phyloP scores from a whole-genome alignment of 1,140 invertebrate species.

The Hetaerina americana region DNA sequence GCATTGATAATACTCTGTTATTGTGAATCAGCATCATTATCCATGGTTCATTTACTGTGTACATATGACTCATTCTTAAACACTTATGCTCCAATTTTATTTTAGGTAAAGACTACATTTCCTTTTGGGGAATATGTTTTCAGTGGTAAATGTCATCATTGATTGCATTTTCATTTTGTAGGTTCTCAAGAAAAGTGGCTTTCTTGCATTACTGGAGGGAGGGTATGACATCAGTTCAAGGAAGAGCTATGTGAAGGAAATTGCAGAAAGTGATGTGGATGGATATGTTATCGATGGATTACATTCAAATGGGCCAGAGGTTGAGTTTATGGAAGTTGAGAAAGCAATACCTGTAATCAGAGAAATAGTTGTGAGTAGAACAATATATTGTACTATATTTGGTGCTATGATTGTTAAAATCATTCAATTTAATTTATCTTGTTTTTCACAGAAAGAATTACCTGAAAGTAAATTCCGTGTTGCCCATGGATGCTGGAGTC shows the following conservation, averaged over 20 bases:
- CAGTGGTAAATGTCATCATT: not conserved
- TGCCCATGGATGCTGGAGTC: slow-evolving; percentile 54
- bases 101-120: too few species aligned
- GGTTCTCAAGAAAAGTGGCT: slow-evolving; percentile 22
- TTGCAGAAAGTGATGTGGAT: slow-evolving; percentile 36
- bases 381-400: too few species aligned
- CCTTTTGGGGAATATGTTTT: too few species aligned
- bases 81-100: too few species aligned
- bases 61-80: too few species aligned
- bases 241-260: slow-evolving; percentile 39
- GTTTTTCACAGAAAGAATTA: slow-evolving; percentile 39
- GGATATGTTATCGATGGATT: slow-evolving; percentile 72
- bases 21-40: too few species aligned
- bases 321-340: slow-evolving; percentile 39
- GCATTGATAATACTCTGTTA: too few species aligned
- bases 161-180: slow-evolving; percentile 16
- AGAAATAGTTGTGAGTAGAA: slow-evolving; percentile 36
- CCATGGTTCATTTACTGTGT: too few species aligned
- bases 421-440: slow-evolving; percentile 16
- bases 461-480: slow-evolving; percentile 48
- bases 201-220: slow-evolving; percentile 62
- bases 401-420: too few species aligned
- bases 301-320: slow-evolving; percentile 48
- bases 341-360: slow-evolving; percentile 45
- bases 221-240: slow-evolving; percentile 47